Evolutionary conservation across 1,140 invertebrate genomes (phyloP).

Genomic region (Scaptodrosophila lebanonensis): DNA sequence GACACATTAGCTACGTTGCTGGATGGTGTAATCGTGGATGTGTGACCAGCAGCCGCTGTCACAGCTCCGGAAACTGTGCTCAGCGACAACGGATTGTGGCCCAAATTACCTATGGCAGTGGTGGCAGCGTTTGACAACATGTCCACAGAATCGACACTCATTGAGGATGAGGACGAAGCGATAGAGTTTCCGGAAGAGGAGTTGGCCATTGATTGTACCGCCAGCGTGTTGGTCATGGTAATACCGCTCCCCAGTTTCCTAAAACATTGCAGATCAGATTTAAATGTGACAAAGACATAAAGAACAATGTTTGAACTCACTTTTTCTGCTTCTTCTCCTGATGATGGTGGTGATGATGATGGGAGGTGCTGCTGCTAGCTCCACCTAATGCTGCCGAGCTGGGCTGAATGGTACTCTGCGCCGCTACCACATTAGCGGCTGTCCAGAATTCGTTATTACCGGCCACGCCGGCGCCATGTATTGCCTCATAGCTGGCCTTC

Average conservation of each 20-base stretch:
- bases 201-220: conserved; percentile 23
- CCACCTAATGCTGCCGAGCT: neutral
- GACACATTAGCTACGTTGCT: conserved; percentile 2
- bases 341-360: conserved; percentile 43
- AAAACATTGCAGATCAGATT: neutral
- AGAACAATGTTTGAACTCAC: conserved; percentile 9
- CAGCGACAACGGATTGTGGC: conserved; percentile 16
- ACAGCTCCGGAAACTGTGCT: conserved; percentile 1
- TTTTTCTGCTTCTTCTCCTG: conserved; percentile 70
- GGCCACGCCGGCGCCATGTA: conserved; percentile 80
- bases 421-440: conserved; percentile 18
- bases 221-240: conserved; percentile 14
- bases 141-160: conserved; percentile 58
- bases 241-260: conserved; percentile 48
- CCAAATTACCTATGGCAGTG: conserved; percentile 9
- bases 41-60: neutral
- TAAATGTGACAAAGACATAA: neutral
- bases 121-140: conserved; percentile 28
- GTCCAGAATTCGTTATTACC: conserved; percentile 80
- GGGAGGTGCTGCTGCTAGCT: conserved; percentile 4
- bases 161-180: conserved; percentile 48
- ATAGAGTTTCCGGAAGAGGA: conserved; percentile 48
- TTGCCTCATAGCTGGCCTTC: conserved; percentile 96
- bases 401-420: conserved; percentile 8
- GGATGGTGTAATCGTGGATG: neutral